Evolutionary conservation across 2,113 vertebrate species (phyloP).

Genomic region (Cygnus atratus): DNA sequence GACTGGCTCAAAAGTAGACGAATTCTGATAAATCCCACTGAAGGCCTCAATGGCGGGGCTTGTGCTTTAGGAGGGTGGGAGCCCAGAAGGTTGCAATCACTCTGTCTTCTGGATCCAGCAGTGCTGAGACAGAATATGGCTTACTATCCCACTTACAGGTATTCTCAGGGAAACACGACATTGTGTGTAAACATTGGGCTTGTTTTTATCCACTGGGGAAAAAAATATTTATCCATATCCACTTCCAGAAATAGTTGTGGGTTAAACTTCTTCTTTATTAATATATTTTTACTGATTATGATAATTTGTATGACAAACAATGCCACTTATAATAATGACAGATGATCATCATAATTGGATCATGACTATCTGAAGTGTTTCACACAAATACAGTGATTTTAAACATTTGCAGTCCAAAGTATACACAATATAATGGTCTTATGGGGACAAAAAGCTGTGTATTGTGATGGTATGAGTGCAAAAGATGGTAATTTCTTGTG

Average conservation of each 20-base stretch:
- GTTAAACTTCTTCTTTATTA: background rate
- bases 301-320: background rate
- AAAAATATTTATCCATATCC: no score
- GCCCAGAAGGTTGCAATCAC: background rate
- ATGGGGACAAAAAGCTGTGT: background rate
- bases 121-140: background rate
- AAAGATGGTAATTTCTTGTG: background rate
- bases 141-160: background rate
- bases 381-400: background rate
- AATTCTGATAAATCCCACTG: background rate
- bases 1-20: background rate
- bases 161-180: background rate
- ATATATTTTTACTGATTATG: background rate
- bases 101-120: background rate
- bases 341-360: background rate
- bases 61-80: background rate
- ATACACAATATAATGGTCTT: background rate
- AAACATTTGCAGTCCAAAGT: background rate
- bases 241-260: background rate
- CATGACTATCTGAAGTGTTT: background rate
- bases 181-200: background rate
- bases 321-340: background rate
- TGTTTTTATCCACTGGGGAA: background rate
- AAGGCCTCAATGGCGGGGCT: background rate
- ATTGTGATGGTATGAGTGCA: background rate